Conservation (phyloP, 2,113 vertebrate genomes). For the Uria lomvia region DNA sequence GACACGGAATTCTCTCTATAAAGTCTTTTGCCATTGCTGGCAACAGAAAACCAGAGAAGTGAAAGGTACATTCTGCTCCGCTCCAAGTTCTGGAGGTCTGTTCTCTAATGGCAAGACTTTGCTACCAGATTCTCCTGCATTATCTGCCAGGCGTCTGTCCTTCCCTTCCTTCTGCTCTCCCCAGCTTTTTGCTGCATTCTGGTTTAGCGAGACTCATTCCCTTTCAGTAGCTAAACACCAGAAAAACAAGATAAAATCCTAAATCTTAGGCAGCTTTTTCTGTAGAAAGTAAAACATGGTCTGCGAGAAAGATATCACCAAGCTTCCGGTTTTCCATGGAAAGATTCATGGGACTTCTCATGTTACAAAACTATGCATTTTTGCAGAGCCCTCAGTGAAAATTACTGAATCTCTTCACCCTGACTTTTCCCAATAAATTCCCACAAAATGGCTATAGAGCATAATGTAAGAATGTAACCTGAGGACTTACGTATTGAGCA, state of each 20-base stretch:
- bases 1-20: neutral
- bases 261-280: neutral
- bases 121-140: neutral
- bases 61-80: neutral
- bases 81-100: neutral
- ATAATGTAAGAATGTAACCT: neutral
- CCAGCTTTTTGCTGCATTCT: neutral
- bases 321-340: neutral
- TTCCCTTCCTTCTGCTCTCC: slow-evolving; percentile 13
- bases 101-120: neutral
- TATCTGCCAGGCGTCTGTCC: neutral
- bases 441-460: neutral
- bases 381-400: neutral
- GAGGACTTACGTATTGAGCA: neutral
- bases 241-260: neutral
- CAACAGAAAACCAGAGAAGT: neutral
- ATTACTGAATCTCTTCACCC: neutral
- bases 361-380: neutral
- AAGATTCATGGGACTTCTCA: neutral
- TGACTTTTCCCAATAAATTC: neutral
- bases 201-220: neutral
- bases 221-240: neutral
- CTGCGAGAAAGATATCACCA: neutral
- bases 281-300: neutral
- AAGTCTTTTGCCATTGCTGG: neutral